phyloP scores from a whole-genome alignment of 1,140 invertebrate genomes.

The Caenorhabditis latens region DNA sequence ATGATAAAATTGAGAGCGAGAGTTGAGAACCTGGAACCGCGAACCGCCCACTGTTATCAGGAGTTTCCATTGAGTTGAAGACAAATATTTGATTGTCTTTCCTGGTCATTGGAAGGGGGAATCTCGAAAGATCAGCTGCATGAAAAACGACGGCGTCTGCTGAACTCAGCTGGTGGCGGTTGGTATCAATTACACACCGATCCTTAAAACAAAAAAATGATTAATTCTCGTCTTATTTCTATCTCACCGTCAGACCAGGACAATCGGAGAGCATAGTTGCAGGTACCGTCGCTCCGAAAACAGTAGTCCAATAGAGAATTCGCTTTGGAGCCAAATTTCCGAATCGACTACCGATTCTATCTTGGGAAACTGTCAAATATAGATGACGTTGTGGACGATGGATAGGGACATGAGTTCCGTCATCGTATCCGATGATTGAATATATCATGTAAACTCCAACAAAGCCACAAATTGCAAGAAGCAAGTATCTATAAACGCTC shows the following conservation, averaged over 20 bases:
- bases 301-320: constrained; percentile 55
- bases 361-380: constrained; percentile 54
- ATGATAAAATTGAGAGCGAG: neutral
- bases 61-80: constrained; percentile 58
- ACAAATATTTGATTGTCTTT: constrained; percentile 50
- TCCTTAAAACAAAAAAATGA: constrained; percentile 23
- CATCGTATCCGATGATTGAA: constrained; percentile 58
- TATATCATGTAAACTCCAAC: constrained; percentile 50
- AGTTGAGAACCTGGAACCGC: neutral
- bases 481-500: constrained; percentile 46
- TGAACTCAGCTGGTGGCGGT: neutral
- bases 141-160: constrained; percentile 60
- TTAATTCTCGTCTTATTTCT: neutral
- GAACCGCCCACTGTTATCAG: constrained; percentile 54
- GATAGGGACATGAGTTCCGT: constrained; percentile 5
- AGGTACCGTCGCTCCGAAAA: constrained; percentile 33
- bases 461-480: constrained; percentile 3
- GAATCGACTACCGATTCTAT: constrained; percentile 61
- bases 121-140: constrained; percentile 26
- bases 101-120: constrained; percentile 31
- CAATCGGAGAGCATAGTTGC: constrained; percentile 27
- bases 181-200: constrained; percentile 56
- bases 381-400: constrained; percentile 55
- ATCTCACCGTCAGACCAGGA: constrained; percentile 44
- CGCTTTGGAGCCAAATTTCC: constrained; percentile 54